Conservation (phyloP, 2,888 invertebrate genomes). For the Pelosia muscerda region DNA sequence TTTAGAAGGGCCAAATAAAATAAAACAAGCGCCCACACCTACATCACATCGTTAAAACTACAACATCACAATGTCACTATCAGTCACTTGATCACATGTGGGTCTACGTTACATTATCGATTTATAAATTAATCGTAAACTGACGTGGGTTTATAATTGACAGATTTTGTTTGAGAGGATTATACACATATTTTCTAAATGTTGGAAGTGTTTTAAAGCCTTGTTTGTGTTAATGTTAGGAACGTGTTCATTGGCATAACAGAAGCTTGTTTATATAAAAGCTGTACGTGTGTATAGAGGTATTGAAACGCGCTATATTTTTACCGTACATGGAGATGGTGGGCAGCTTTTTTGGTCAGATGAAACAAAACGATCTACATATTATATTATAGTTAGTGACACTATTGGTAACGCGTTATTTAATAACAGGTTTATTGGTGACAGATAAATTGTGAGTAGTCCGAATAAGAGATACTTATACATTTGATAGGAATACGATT, state of each 20-base stretch:
- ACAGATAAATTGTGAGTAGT: not conserved
- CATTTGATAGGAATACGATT: too few relatives aligned
- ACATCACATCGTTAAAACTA: conserved; percentile 63
- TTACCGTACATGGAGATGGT: not conserved
- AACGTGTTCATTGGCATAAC: conserved; percentile 43
- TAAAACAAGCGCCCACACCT: conserved; percentile 65
- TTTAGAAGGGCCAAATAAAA: conserved; percentile 67
- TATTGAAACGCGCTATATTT: conserved; percentile 60
- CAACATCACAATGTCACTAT: conserved; percentile 63
- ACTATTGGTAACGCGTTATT: not conserved
- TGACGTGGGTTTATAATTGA: conserved; percentile 23
- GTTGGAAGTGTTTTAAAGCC: conserved; percentile 19
- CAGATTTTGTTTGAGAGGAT: conserved; percentile 13
- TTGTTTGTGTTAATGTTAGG: conserved; percentile 27
- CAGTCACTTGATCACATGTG: conserved; percentile 39
- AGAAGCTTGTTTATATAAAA: conserved; percentile 42
- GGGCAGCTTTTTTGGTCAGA: not conserved
- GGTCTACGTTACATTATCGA: conserved; percentile 34
- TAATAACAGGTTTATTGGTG: not conserved
- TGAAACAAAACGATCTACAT: not conserved
- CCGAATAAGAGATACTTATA: too few relatives aligned
- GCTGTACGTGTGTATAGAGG: conserved; percentile 33
- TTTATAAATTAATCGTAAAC: conserved; percentile 18
- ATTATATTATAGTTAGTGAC: not conserved
- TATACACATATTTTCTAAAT: conserved; percentile 6